These are phyloP conservation scores for Zalophus californianus DNA, from an alignment of 2,797 vertebrate genomes.

Conservation along the genomic window DNA sequence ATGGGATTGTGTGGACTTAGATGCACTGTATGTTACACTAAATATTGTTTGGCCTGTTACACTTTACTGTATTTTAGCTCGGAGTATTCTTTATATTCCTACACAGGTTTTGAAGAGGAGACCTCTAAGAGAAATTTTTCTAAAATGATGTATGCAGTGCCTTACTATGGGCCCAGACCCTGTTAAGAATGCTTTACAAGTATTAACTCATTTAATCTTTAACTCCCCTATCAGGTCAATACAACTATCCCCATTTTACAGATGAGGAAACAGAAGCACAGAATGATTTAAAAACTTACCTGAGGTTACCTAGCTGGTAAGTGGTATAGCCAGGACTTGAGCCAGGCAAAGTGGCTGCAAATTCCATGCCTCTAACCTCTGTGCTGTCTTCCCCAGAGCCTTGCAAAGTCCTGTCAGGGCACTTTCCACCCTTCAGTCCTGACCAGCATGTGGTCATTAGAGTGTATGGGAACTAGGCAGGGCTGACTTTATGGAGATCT, in stretches of 20 bases:
- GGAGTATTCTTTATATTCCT: not conserved
- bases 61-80: not conserved
- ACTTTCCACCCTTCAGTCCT: not conserved
- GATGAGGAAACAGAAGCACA: slow-evolving; percentile 9
- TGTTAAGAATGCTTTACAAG: slow-evolving; percentile 8
- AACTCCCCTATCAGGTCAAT: not conserved
- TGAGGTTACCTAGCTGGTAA: not conserved
- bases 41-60: not conserved
- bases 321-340: slow-evolving; percentile 9
- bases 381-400: not conserved
- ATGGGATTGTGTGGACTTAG: not conserved
- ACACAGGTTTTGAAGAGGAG: not conserved
- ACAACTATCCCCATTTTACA: slow-evolving; percentile 36
- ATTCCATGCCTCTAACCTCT: not conserved
- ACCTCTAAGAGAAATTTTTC: not conserved
- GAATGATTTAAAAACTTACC: slow-evolving; percentile 1
- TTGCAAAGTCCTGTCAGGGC: not conserved
- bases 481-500: slow-evolving; percentile 27
- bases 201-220: slow-evolving; percentile 47
- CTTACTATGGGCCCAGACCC: not conserved
- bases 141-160: not conserved
- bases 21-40: not conserved
- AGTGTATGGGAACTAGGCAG: not conserved
- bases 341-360: not conserved
- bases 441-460: not conserved